Evolutionary conservation across 2,113 vertebrate species (phyloP), one percentile per base, ranked within the genome.

Genomic region (Pollachius pollachius): DNA sequence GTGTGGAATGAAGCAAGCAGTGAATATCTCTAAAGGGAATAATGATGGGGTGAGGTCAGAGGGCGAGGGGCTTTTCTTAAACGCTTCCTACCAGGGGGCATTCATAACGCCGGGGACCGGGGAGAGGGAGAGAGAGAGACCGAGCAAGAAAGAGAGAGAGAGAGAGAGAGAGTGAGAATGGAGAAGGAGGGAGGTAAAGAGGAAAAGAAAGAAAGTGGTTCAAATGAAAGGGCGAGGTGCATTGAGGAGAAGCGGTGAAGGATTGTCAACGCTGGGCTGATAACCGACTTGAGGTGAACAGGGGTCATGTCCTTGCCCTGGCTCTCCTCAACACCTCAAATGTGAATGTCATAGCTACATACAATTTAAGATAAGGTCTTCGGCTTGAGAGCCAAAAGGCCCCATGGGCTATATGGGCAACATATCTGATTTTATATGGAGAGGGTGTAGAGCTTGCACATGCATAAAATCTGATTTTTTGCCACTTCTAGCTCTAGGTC

Each of bases 1-100:
- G 89, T 91, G 92, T 92, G 90, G 88, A 89, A 87, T 27, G 93
- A 92, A 95, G 94, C 94, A 91, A 88, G 86, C 89, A 90, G 85
- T 76, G 85, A 78, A 88, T 86, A 83, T 84, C 71, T 71, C 86
- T 84, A 85, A 88, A 89, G 87, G 88, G 92, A 88, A 89, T 90
- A 90, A 92, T 89, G 78, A 85, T 88, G 85, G 82, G 85, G 78
- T 85, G 87, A 90, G 90, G 89, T 92, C 91, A 93, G 87, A 84
- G 79, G 86, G 84, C 78, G 70, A 77, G 83, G 81, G 79, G 90
- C 84, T 88, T 90, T 19, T 91, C 85, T 91, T 85, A 88, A 91
- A 89, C 79, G 77, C 84, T 84, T 88, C 80, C 79, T 87, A 92
- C 85, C 78, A 81, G 90, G 89, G 89, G 89, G 88, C 87, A 89